Evolutionary conservation across 2,797 vertebrate species (phyloP).

Genomic region (Dromococcyx pavoninus): DNA sequence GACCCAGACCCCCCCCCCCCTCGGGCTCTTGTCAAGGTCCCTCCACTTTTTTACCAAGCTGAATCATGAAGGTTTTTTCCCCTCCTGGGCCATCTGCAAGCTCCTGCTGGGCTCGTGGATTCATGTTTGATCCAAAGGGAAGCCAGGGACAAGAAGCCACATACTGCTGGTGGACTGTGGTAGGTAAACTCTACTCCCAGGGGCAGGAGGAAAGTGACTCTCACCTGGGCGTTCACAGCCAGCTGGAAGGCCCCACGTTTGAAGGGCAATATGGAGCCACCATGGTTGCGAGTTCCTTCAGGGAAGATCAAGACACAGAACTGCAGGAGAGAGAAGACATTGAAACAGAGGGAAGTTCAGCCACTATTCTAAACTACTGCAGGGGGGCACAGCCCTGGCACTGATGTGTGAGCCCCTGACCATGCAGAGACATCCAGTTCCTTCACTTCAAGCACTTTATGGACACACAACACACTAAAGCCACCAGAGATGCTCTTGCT

Average conservation of each 20-base stretch:
- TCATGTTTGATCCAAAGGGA: not conserved
- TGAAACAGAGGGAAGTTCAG: not conserved
- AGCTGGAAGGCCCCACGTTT: constrained; percentile 81
- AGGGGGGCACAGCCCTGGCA: not conserved
- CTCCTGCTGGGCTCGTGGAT: not conserved
- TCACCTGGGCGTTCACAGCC: constrained; percentile 81
- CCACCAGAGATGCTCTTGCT: not conserved
- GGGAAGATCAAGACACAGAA: constrained; percentile 78
- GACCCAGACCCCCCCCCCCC: too few species aligned
- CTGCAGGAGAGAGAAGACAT: constrained; percentile 43
- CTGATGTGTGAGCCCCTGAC: not conserved
- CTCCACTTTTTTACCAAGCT: not conserved
- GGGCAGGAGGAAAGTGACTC: not conserved
- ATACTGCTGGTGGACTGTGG: not conserved
- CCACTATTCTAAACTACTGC: not conserved
- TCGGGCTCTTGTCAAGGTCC: not conserved
- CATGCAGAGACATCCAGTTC: not conserved
- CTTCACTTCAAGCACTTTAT: not conserved
- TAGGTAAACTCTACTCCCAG: rapidly evolving
- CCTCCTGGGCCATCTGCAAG: not conserved
- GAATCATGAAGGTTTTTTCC: not conserved
- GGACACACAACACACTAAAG: not conserved
- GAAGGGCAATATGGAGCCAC: constrained; percentile 80
- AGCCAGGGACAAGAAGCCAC: not conserved
- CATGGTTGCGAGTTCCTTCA: constrained; percentile 80